Percentiles rank a stretch among this genome's conserved stretches.
phyloP scores from a whole-genome alignment of 2,797 vertebrate genomes.

The Chaenodraco wilsoni region DNA sequence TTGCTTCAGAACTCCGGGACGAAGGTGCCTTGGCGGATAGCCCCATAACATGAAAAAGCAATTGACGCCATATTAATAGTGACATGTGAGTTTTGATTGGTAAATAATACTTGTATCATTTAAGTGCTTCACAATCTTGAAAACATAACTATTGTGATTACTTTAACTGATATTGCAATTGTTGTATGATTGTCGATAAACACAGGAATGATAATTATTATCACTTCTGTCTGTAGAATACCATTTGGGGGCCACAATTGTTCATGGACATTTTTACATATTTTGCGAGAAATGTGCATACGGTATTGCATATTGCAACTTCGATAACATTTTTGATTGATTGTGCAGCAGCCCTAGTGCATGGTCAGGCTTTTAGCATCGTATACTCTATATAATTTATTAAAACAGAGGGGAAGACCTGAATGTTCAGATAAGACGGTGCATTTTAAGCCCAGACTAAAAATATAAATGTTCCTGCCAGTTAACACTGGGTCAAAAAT shows the following conservation, averaged over 20 bases:
- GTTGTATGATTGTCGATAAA: no score
- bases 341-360: no score
- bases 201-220: no score
- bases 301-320: no score
- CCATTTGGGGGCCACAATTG: no score
- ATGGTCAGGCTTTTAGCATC: neutral
- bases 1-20: slow-evolving; percentile 45
- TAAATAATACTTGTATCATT: neutral
- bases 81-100: slow-evolving; percentile 11
- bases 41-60: slow-evolving; percentile 38
- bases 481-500: slow-evolving; percentile 35
- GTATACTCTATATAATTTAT: neutral
- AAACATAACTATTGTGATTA: no score
- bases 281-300: no score
- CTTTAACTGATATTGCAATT: no score
- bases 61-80: slow-evolving; percentile 23
- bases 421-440: neutral
- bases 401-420: neutral
- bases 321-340: no score
- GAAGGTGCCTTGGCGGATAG: slow-evolving; percentile 57
- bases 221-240: no score
- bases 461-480: slow-evolving; percentile 27
- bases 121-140: neutral
- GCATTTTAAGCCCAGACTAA: slow-evolving; percentile 23
- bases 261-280: no score